These are phyloP conservation scores for Gonatopus flavifemur DNA, from an alignment of 1,140 invertebrate species.

Conservation along the genomic window DNA sequence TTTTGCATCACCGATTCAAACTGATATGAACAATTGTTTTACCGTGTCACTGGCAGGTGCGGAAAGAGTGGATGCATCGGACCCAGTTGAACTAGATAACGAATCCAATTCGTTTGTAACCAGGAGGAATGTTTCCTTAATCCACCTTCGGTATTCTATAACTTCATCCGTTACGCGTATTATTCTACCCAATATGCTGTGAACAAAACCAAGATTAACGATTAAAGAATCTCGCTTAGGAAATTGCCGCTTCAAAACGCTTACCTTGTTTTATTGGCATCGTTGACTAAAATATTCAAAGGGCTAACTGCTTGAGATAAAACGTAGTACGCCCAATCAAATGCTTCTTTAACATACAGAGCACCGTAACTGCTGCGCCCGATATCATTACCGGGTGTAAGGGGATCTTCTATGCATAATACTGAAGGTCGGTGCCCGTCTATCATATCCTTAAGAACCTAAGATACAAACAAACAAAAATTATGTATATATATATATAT, in stretches of 20 bases:
- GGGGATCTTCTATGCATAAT: constrained; percentile 97
- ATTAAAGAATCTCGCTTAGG: no score
- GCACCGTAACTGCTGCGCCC: constrained; percentile 94
- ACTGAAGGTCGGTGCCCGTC: constrained; percentile 90
- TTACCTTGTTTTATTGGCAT: constrained; percentile 60
- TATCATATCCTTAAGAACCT: constrained; percentile 85
- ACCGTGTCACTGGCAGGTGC: constrained; percentile 57
- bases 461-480: no score
- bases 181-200: constrained; percentile 84
- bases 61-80: constrained; percentile 55
- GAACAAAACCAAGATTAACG: constrained; percentile 31
- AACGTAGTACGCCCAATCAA: constrained; percentile 91
- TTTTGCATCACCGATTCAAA: background rate
- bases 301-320: constrained; percentile 80
- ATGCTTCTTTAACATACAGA: constrained; percentile 88
- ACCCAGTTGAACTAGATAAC: constrained; percentile 55
- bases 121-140: constrained; percentile 65
- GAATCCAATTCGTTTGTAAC: constrained; percentile 48
- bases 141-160: constrained; percentile 83
- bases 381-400: constrained; percentile 92
- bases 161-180: constrained; percentile 92
- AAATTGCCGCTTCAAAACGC: no score
- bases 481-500: no score
- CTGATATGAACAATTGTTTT: constrained; percentile 13
- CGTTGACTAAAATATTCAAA: constrained; percentile 61